These are phyloP conservation scores for Oreocharis arfaki DNA, from an alignment of 2,113 vertebrate species.

Conservation along the genomic window DNA sequence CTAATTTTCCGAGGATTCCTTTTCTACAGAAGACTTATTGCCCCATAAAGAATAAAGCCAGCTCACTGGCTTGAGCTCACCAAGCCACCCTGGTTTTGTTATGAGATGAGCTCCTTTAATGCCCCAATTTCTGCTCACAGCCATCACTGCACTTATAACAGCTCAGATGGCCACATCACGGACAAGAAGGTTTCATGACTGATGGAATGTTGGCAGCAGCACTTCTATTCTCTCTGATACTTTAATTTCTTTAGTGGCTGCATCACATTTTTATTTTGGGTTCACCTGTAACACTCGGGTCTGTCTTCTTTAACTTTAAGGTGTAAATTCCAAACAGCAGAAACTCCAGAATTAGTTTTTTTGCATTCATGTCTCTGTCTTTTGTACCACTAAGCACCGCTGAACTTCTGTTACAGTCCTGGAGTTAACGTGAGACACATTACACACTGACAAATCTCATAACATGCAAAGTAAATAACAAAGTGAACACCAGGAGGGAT, in stretches of 20 bases:
- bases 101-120: background rate
- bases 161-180: background rate
- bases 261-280: background rate
- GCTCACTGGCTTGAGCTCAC: background rate
- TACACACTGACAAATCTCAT: background rate
- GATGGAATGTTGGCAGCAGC: background rate
- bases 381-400: background rate
- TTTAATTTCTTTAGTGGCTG: background rate
- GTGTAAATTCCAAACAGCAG: background rate
- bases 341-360: background rate
- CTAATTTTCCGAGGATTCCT: background rate
- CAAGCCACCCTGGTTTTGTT: background rate
- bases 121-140: fast-evolving
- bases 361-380: background rate
- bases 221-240: too few species aligned
- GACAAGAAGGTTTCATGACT: background rate
- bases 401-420: background rate
- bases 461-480: background rate
- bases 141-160: background rate
- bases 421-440: background rate
- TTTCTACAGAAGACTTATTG: background rate
- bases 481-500: background rate
- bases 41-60: background rate
- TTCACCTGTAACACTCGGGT: background rate
- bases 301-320: background rate